Base-by-base conservation (phyloP, 2,888 invertebrate species). In the Leptarthrus brevirostris region DNA sequence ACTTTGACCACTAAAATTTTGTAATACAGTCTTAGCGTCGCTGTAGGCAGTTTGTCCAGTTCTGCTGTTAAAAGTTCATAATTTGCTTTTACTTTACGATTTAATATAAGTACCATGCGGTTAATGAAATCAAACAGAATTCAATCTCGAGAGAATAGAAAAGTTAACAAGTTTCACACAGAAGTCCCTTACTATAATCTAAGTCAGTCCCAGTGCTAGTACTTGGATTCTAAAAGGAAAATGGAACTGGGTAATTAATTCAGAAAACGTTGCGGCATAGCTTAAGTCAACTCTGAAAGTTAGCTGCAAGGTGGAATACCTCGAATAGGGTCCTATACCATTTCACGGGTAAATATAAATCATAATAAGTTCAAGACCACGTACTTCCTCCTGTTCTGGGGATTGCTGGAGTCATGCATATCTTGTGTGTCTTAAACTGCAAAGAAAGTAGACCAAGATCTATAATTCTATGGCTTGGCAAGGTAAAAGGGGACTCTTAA, bases 191-290 rank as follows among this genome's bases (percentile, higher is more conserved):
- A 1, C 30, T 30, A 30, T 30, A n/a, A n/a, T n/a, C n/a, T n/a
- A n/a, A n/a, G n/a, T n/a, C n/a, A n/a, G n/a, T n/a, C n/a, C n/a
- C n/a, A n/a, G n/a, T n/a, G n/a, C n/a, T n/a, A n/a, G n/a, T n/a
- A n/a, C n/a, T n/a, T n/a, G n/a, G n/a, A n/a, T n/a, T 30, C 5
- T 8, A 47, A 3, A 47, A 47, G 47, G 10, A 47, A 47, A n/a
- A 12, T 14, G 47, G 47, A 47, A 73, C n/a, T n/a, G n/a, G n/a
- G 75, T 73, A 75, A 75, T 75, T 75, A 75, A 75, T 75, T 75
- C 75, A 75, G 61, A 66, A 70, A 75, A 75, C 73, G 75, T 75
- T 73, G 73, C 69, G 36, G 73, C 70, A 75, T 75, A 73, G 75
- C 73, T 73, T 75, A 73, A 75, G 73, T 73, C 75, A 56, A 75